Evolutionary conservation across 2,888 invertebrate species (phyloP).

Genomic region (Drosophila testacea): DNA sequence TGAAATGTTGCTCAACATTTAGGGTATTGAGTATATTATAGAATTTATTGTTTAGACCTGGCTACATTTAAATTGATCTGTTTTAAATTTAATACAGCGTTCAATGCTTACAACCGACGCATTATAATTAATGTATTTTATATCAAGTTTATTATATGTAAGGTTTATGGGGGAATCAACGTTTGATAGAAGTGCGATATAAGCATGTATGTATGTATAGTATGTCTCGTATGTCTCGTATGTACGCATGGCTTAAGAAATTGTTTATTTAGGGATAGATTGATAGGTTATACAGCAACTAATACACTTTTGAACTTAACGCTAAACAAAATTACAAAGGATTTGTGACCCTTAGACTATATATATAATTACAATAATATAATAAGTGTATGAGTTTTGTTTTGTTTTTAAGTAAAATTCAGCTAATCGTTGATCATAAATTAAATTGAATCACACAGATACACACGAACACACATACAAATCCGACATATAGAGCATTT

Average conservation of each 20-base stretch:
- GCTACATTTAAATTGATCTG: slow-evolving; percentile 36
- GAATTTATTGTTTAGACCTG: slow-evolving; percentile 25
- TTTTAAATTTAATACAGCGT: slow-evolving; percentile 47
- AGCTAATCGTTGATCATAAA: slow-evolving; percentile 46
- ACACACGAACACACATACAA: slow-evolving; percentile 10
- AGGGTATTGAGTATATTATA: slow-evolving; percentile 9
- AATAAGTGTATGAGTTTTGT: slow-evolving; percentile 18
- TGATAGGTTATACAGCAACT: slow-evolving; percentile 21
- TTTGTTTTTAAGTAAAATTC: slow-evolving; percentile 29
- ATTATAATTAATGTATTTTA: slow-evolving; percentile 28
- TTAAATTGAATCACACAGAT: slow-evolving; percentile 18
- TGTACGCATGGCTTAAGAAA: slow-evolving; percentile 13
- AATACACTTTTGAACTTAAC: slow-evolving; percentile 46
- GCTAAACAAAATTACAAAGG: slow-evolving; percentile 34
- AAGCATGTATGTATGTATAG: slow-evolving; percentile 15
- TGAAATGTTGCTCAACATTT: slow-evolving; percentile 13
- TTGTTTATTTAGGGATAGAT: neutral
- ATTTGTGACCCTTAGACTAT: slow-evolving; percentile 21
- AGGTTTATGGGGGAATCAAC: slow-evolving; percentile 14
- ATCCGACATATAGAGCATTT: neutral
- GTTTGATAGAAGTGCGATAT: slow-evolving; percentile 3
- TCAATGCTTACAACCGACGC: slow-evolving; percentile 71
- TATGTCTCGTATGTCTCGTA: slow-evolving; percentile 9
- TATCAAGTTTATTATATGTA: slow-evolving; percentile 1
- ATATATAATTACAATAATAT: slow-evolving; percentile 14